Evolutionary conservation across 92 coral and sea anemone species (phyloP).

Genomic region (Scolanthus callimorphus): DNA sequence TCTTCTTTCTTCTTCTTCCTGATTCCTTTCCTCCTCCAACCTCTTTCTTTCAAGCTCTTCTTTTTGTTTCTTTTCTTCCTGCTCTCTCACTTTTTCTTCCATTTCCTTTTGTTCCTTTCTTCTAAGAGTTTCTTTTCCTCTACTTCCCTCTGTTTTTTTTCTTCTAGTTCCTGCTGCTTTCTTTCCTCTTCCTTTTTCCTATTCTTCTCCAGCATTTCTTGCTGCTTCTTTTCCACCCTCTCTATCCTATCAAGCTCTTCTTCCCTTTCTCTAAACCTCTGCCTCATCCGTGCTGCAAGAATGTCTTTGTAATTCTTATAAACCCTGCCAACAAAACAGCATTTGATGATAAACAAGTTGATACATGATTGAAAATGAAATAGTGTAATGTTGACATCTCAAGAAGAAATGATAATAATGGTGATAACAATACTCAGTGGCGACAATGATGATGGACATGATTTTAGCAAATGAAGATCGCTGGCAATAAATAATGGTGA

Average conservation of each 20-base stretch:
- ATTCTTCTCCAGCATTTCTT: neutral
- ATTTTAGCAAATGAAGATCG: too few species aligned
- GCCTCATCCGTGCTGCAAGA: conserved; percentile 18
- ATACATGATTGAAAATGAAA: too few species aligned
- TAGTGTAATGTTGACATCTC: too few species aligned
- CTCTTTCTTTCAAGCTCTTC: conserved; percentile 22
- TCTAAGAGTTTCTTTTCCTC: neutral
- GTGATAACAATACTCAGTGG: too few species aligned
- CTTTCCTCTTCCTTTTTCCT: conserved; percentile 10
- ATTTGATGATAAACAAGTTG: too few species aligned
- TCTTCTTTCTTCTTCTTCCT: conserved; percentile 24
- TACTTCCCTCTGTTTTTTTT: conserved; percentile 18
- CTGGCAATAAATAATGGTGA: too few species aligned
- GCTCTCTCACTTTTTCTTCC: conserved; percentile 3
- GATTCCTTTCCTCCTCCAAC: conserved; percentile 34
- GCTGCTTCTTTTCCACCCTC: conserved; percentile 5
- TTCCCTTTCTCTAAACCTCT: conserved; percentile 27
- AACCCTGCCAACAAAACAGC: conserved; percentile 45
- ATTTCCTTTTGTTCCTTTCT: conserved; percentile 15
- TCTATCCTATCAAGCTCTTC: conserved; percentile 7
- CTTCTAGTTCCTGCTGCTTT: conserved; percentile 28
- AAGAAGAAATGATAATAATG: too few species aligned
- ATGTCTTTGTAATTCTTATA: conserved; percentile 41
- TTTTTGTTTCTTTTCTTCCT: conserved; percentile 39
- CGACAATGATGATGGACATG: too few species aligned